These are phyloP conservation scores for Hepsetus odoe DNA, from an alignment of 2,113 vertebrate genomes.

Conservation along the genomic window DNA sequence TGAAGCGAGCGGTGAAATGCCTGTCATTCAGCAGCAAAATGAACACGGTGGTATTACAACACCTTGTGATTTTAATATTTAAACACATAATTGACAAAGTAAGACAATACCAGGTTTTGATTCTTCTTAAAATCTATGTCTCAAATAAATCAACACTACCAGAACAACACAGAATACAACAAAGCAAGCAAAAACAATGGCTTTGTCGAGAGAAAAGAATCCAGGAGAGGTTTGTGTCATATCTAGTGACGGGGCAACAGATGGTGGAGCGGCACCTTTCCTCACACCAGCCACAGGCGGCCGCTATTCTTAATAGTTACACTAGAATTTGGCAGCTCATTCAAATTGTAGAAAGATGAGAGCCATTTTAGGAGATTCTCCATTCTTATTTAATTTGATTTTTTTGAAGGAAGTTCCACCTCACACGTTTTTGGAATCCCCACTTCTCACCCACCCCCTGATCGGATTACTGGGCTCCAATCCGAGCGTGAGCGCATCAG, in stretches of 20 bases:
- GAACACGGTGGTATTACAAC: neutral
- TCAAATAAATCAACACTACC: constrained; percentile 13
- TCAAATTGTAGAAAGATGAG: constrained; percentile 59
- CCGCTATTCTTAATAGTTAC: constrained; percentile 64
- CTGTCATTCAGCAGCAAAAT: constrained; percentile 16
- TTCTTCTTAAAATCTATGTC: neutral
- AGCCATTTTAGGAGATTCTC: constrained; percentile 54
- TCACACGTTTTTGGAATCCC: constrained; percentile 8
- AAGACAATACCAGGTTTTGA: neutral
- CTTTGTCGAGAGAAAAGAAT: constrained; percentile 34
- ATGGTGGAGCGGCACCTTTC: constrained; percentile 74
- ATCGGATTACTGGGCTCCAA: neutral
- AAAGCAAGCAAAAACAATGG: constrained; percentile 35
- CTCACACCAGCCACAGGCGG: constrained; percentile 62
- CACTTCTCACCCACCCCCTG: neutral
- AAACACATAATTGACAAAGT: neutral
- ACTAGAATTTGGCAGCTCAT: constrained; percentile 69
- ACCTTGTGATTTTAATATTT: neutral
- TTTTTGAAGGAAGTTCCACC: neutral
- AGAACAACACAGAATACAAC: constrained; percentile 23
- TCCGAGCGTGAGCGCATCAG: constrained; percentile 3
- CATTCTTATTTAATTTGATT: neutral
- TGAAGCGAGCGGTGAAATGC: constrained; percentile 2
- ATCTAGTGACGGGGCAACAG: constrained; percentile 67
- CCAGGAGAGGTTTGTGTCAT: constrained; percentile 46